Evolutionary conservation across 2,113 vertebrate species (phyloP), one percentile per base, ranked within the genome.

Genomic region (Montifringilla adamsi): DNA sequence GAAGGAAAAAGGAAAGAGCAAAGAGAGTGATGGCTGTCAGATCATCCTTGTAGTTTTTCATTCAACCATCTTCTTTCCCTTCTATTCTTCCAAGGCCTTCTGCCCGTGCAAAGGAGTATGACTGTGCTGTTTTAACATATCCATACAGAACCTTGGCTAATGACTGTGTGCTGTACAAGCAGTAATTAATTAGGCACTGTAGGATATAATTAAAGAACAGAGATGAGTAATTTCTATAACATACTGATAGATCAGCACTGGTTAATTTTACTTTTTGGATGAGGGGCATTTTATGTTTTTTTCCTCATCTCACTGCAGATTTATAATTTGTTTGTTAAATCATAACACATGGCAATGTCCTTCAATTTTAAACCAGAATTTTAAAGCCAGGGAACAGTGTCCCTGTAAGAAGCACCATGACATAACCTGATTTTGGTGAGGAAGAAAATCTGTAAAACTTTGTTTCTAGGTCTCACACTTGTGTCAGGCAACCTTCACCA

Each of bases 251-350:
- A 90, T 56, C 87, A 87, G 74, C 96, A 89, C 84, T 96, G 86
- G 91, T 94, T 94, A 93, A 84, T 97, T 97, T 97, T 94, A 91
- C 73, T 96, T 96, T 96, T 96, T 92, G 86, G 80, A 86, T 93
- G 75, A 97, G 83, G 72, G 28, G 44, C 52, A 19, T 85, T 85
- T 60, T 93, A 37, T 46, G 5, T 0, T 19, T 23, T 85, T 95
- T 97, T 97, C 86, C 79, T 96, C 66, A 94, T 96, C 82, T 91
- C 59, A 94, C 44, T 89, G 95, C 2, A 3, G 5, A 64, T 96
- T 97, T 95, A 46, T 89, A 86, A 96, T 97, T 97, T 94, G 58
- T 90, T 95, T 95, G 74, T 95, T 95, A 88, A 93, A 79, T 84
- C 90, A 63, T 82, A 94, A 76, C 75, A 90, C 84, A 43, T 23